Evolutionary conservation across 2,797 vertebrate genomes (phyloP), one percentile per base, ranked within the genome.

Genomic region (Aplochiton taeniatus): DNA sequence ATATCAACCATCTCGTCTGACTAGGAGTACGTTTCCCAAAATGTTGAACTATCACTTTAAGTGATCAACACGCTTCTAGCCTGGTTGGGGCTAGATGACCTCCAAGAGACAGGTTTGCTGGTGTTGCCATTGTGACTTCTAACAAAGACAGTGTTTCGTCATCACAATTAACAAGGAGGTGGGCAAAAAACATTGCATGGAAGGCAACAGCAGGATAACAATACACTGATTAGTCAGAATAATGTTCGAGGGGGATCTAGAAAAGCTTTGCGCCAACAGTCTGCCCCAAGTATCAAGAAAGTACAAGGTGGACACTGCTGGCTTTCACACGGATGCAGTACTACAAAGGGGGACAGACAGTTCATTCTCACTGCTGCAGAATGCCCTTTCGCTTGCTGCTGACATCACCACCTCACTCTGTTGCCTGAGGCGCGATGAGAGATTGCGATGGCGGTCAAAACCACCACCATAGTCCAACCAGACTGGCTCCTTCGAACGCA

Each of bases 91-190:
- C 53, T 1, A 59, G 51, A 51, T 60, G 68, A 68, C 48, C 60
- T 60, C 52, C 44, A 60, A 55, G 58, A 70, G 64, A 77, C 45
- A 63, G 45, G 63, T 68, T 73, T 45, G 80, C 74, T 88, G 76
- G 81, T 82, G 82, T 64, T 46, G 45, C 63, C 67, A 58, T 58
- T 48, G 62, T 60, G 61, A 76, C 79, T 70, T 70, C 74, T 43
- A 61, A 76, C 52, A 71, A 11, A 65, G 58, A 71, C 68, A 49
- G 61, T 43, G 63, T 73, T 77, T 59, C 66, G 72, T 76, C 51
- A 51, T 74, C 62, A 58, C 73, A 78, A 60, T 64, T 63, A 72
- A 19, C 61, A 49, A 56, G 11, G 56, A 11, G 53, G 42, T 31
- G 3, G 6, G 3, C 31, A 19, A 67, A 74, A 65, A 77, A 76